Base-by-base conservation (phyloP, 2,113 vertebrate species). In the Hoplias malabaricus region DNA sequence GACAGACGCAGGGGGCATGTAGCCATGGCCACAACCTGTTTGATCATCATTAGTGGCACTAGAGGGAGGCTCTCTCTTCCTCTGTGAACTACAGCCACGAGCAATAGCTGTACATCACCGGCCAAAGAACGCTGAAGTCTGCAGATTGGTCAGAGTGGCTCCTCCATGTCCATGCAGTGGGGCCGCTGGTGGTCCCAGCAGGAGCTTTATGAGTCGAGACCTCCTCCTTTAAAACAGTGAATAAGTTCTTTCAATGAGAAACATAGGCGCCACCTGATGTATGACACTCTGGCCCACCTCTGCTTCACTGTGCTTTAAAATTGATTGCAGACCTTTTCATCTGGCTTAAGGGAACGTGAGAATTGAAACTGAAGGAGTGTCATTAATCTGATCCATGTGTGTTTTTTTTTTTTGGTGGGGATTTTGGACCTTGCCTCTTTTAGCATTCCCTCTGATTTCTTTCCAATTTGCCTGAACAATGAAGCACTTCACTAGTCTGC, bases 1-100 rank as follows among this genome's bases (percentile, higher is more conserved):
- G 82, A 88, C 86, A 83, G 75, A 57, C 75, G 69, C 73, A 23
- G 83, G 86, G 87, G 87, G 85, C 86, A 83, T 84, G 79, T 86
- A 73, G 78, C 83, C 82, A 84, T 76, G 80, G 69, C 77, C 84
- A 75, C 80, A 84, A 78, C 84, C 82, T 82, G 84, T 84, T 85
- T 36, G 74, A 80, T 87, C 81, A 81, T 80, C 69, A 83, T 86
- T 86, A 80, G 75, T 27, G 77, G 75, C 79, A 80, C 72, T 34
- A 36, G 54, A 42, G 78, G 63, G 78, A 54, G 46, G 43, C 34
- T 57, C 21, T 25, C 75, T 78, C 70, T 82, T 82, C 65, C 48
- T 78, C 63, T 66, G 25, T 78, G 70, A 74, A 56, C 75, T 33
- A 57, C 46, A 65, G 75, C 75, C 70, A 25, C 63, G 40, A 73